Base-by-base conservation (phyloP, 2,113 vertebrate genomes). In the Myiozetetes cayanensis region DNA sequence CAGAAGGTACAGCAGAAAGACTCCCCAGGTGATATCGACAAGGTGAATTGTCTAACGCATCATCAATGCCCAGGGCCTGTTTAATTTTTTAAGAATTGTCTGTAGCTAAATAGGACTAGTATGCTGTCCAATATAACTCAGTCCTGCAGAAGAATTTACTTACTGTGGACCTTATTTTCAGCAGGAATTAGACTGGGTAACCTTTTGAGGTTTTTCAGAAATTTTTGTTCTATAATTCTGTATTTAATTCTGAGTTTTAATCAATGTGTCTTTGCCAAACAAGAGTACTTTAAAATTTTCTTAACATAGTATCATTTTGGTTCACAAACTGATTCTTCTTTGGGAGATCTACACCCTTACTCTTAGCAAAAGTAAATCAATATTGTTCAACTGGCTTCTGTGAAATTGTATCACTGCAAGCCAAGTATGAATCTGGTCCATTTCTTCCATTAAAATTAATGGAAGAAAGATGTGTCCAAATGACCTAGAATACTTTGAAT, bases 401-500 rank as follows among this genome's bases (percentile, higher is more conserved):
- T 87, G 78, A 91, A 91, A 68, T 31, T 79, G 14, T 65, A 46
- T 66, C 50, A 46, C 39, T 83, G 18, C 39, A 75, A 94, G 78
- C 53, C 84, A 96, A 50, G 37, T 78, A 53, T 2, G 17, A 93
- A 79, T 77, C 27, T 85, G 30, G 71, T 87, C 75, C 89, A 71
- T 52, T 44, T 85, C 75, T 80, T 95, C 75, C 67, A 83, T 86
- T 94, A 90, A 93, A 80, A 85, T 66, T 83, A 96, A 95, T 91
- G 90, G 39, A 87, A 94, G 71, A 96, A 96, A 96, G 75, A 90
- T 88, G 63, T 74, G 59, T 90, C 50, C 47, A 83, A 85, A 87
- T 66, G 67, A 70, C 91, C 78, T 86, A 70, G 67, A 85, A 82
- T 76, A 62, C 21, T 96, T 77, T 30, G 10, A 83, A 86, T 94